Evolutionary conservation across 2,797 vertebrate genomes (phyloP), one percentile per base, ranked within the genome.

Genomic region (Silurus lanzhouensis): DNA sequence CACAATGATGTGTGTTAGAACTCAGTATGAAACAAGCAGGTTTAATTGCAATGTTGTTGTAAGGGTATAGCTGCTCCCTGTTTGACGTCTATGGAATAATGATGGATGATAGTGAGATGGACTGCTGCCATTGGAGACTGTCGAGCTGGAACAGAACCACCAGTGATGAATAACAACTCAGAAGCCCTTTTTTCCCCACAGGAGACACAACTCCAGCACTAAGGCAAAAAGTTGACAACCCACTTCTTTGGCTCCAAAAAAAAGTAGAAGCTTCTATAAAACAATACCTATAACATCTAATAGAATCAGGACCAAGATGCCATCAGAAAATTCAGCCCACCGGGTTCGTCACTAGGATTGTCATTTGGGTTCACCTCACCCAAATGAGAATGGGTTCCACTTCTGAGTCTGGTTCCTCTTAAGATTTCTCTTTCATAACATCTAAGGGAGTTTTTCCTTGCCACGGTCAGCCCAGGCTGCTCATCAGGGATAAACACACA

Each of bases 111-210:
- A 92, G 86, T 81, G 88, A 94, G 93, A 93, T 89, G 92, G 93
- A 94, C 90, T 91, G 90, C 93, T 93, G 92, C 93, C 92, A 91
- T 91, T 91, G 93, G 94, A 95, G 91, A 88, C 87, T 88, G 79
- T 63, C 89, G 88, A 89, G 89, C 88, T 87, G 86, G 86, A 91
- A 92, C 79, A 86, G 92, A 92, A 90, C 83, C 87, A 46, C 91
- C 90, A 90, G 92, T 95, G 90, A 95, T 95, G 93, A 95, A 93
- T 95, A 95, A 94, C 90, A 92, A 92, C 88, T 92, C 86, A 67
- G 88, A 89, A 89, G 91, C 89, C 68, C 86, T 86, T 84, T 84
- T 63, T 91, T 91, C 91, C 92, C 91, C 91, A 91, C 89, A 92
- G 94, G 93, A 95, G 92, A 92, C 86, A 83, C 78, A 82, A 87